phyloP scores from a whole-genome alignment of 2,797 vertebrate species.

The Falco cherrug region DNA sequence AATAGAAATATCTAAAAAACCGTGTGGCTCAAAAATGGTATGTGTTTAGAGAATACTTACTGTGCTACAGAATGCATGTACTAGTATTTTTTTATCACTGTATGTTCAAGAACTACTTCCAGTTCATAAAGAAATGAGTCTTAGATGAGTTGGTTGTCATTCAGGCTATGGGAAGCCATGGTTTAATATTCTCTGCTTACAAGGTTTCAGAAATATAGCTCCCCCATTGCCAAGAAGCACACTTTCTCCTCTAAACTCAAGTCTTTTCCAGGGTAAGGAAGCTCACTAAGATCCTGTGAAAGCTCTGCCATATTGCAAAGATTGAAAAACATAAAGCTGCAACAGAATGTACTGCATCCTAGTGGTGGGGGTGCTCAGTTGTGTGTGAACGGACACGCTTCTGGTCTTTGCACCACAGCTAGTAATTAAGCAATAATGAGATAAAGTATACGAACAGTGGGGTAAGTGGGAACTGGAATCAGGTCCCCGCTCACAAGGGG shows the following conservation, averaged over 20 bases:
- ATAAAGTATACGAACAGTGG: not conserved
- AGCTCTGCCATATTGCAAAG: not conserved
- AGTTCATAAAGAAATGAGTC: not conserved
- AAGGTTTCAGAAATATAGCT: not conserved
- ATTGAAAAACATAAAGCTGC: not conserved
- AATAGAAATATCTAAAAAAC: accelerated
- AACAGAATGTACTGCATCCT: not conserved
- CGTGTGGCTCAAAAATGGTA: not conserved
- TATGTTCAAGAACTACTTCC: not conserved
- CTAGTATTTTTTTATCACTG: not conserved
- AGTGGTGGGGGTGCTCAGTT: not conserved
- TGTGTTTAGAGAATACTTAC: not conserved
- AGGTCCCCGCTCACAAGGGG: not conserved
- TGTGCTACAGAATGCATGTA: not conserved
- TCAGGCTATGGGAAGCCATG: not conserved
- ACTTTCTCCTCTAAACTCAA: not conserved
- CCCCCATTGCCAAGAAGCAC: not conserved
- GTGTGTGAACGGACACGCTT: not conserved
- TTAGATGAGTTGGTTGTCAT: not conserved
- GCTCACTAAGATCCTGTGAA: not conserved
- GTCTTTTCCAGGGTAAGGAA: not conserved
- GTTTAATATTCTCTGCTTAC: not conserved
- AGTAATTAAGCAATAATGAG: not conserved
- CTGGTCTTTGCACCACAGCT: not conserved
- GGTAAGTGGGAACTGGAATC: not conserved